Evolutionary conservation across 2,888 invertebrate genomes (phyloP), one percentile per base, ranked within the genome.

Genomic region (Drosophila greeni): DNA sequence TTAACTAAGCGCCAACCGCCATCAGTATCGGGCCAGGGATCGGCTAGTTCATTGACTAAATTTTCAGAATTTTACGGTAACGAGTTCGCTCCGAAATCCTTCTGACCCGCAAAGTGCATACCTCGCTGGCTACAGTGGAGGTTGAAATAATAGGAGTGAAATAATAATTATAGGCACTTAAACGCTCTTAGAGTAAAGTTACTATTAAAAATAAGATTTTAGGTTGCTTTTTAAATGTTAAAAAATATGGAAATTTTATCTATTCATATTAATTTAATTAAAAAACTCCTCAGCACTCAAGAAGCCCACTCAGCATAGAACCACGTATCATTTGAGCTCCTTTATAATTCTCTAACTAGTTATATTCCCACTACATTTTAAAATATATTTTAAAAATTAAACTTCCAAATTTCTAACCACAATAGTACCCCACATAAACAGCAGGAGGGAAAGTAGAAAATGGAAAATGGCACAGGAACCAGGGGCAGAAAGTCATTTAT

Each of bases 1-100:
- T 78, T 82, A 80, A 80, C 82, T 80, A 73, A 67, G 73, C 73
- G 24, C 64, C 69, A 54, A 43, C 51, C 48, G 36, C 58, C 64
- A 57, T 39, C 58, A 58, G 49, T 36, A 29, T 37, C 16, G 20
- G 31, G 34, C 54, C 26, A 40, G n/a, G 48, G 39, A 40, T 16
- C 31, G 54, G 55, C 37, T 16, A 31, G 51, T 66, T 58, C 59
- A 59, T 62, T 74, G 66, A 49, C 72, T 65, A 59, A 59, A 69
- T 75, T 58, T 73, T 34, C 39, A 6, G 47, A 24, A 66, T 40
- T 70, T 68, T 57, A 64, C 54, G 79, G 59, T 71, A 77, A 82
- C 79, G 71, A 71, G 79, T 55, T 74, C 16, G n/a, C 40, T n/a
- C 18, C 16, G 11, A 20, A 5, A 16, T 16, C 9, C 14, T 8